Base-by-base conservation (phyloP, 2,797 vertebrate genomes). In the Columba guinea region DNA sequence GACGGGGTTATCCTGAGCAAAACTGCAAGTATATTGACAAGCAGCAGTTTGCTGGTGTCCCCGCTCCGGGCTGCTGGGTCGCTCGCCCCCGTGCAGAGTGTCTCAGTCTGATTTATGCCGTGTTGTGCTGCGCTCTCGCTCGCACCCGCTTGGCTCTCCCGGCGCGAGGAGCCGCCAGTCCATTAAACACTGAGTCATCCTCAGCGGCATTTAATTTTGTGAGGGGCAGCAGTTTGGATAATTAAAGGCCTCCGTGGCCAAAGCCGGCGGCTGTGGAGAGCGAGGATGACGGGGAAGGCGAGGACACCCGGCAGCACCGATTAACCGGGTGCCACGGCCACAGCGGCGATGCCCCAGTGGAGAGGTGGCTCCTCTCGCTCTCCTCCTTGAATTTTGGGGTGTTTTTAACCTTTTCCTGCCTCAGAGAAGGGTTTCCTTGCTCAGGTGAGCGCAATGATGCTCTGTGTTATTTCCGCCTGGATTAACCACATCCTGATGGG, bases 151-250 rank as follows among this genome's bases (percentile, higher is more conserved):
- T 90, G 85, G 93, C 94, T 93, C 84, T 91, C 93, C 83, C 71
- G 12, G 60, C 8, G 28, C 23, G 5, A 32, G 84, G 90, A 93
- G 81, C 93, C 94, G 92, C 93, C 94, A 92, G 95, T 84, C 93
- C 96, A 93, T 96, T 94, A 97, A 95, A 92, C 94, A 94, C 92
- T 90, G 87, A 96, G 69, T 94, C 95, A 96, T 96, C 91, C 93
- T 87, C 86, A 10, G 87, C 84, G 35, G 94, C 89, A 90, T 89
- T 97, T 96, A 74, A 93, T 95, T 97, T 82, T 49, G 92, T 67
- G 88, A 97, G 93, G 96, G 95, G 91, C 87, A 87, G 95, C 93
- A 84, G 86, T 94, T 91, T 90, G 94, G 95, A 94, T 97, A 94
- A 97, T 97, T 94, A 96, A 97, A 96, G 92, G 91, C 87, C 92